A percentile compares a stretch with the other conserved stretches of the same genome.
Evolutionary conservation across 1,140 invertebrate genomes (phyloP).

Genomic region (Bombus haemorrhoidalis): DNA sequence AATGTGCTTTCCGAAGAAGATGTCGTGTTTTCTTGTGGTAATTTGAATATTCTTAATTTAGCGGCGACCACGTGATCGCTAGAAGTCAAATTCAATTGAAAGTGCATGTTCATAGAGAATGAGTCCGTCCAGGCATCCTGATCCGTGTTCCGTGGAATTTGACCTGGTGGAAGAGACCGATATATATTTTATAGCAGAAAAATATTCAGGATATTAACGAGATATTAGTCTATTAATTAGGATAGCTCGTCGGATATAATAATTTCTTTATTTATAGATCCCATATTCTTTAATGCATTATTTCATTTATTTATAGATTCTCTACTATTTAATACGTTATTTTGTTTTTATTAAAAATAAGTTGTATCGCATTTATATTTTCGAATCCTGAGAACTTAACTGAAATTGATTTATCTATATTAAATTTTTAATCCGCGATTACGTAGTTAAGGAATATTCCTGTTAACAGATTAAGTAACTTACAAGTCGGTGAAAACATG

Average conservation of each 20-base stretch:
- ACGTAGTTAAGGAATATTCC: slow-evolving; percentile 22
- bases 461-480: slow-evolving; percentile 56
- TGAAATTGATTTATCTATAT: background rate
- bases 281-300: background rate
- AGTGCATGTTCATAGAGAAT: slow-evolving; percentile 84
- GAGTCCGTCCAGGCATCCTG: slow-evolving; percentile 83
- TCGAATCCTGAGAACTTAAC: background rate
- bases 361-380: background rate
- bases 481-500: slow-evolving; percentile 79
- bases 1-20: slow-evolving; percentile 59
- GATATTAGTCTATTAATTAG: background rate
- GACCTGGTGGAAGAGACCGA: slow-evolving; percentile 75
- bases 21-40: slow-evolving; percentile 79
- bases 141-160: slow-evolving; percentile 83
- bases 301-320: background rate
- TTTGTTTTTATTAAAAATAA: background rate
- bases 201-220: background rate
- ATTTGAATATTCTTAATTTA: slow-evolving; percentile 83
- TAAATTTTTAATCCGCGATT: background rate
- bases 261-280: background rate
- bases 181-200: background rate
- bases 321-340: no score
- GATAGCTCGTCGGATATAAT: background rate
- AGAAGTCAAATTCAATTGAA: slow-evolving; percentile 82
- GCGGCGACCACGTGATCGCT: slow-evolving; percentile 82